Percentiles rank a stretch among this genome's conserved stretches.
phyloP scores from a whole-genome alignment of 2,113 vertebrate species.

The Xenus cinereus region DNA sequence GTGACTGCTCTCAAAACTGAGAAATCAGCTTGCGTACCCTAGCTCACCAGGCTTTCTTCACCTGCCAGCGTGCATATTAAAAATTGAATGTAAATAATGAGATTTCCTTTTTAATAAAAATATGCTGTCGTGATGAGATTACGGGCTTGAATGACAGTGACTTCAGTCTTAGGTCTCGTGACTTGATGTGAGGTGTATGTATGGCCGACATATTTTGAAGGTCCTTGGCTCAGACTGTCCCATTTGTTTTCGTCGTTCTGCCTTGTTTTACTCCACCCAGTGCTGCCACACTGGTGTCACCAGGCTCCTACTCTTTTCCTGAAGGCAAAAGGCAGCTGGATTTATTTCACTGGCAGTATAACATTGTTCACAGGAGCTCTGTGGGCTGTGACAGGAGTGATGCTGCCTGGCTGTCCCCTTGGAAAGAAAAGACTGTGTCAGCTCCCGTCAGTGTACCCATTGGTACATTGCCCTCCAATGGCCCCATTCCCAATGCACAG shows the following conservation, averaged over 20 bases:
- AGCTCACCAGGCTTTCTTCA: not conserved
- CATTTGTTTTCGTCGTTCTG: not conserved
- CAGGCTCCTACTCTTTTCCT: not conserved
- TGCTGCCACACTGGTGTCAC: accelerated
- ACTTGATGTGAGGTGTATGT: not conserved
- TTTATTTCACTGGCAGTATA: not conserved
- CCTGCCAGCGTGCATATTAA: not conserved
- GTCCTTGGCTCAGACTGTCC: not conserved
- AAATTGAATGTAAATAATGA: not conserved
- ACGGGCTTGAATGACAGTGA: not conserved
- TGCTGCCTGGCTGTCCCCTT: not conserved
- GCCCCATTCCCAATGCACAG: accelerated
- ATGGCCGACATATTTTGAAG: not conserved
- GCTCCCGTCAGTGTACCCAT: not conserved
- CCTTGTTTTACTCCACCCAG: not conserved
- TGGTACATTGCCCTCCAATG: accelerated
- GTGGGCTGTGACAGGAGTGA: no score
- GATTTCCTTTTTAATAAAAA: not conserved
- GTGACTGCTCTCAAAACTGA: not conserved
- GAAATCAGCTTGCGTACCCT: not conserved
- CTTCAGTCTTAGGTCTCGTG: not conserved
- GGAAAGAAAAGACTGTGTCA: not conserved
- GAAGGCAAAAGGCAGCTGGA: not conserved
- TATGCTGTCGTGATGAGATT: not conserved
- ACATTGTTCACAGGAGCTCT: not conserved